Evolutionary conservation across 2,797 vertebrate genomes (phyloP).

Genomic region (Oryzias sinensis): DNA sequence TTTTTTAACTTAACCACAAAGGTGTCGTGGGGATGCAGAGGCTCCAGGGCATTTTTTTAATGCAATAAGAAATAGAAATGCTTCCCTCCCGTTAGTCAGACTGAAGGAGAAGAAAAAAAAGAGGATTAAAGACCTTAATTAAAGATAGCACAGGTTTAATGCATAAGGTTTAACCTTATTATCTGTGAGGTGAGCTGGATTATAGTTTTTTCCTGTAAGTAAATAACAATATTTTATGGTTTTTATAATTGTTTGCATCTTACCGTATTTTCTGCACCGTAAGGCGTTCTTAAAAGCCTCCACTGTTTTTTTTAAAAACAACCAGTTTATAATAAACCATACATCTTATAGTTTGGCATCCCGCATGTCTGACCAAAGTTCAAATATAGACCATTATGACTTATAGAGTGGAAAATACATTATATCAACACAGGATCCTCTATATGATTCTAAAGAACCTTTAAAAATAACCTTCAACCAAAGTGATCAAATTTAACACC

Average conservation of each 20-base stretch:
- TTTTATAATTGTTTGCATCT: slow-evolving; percentile 19
- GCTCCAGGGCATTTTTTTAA: slow-evolving; percentile 30
- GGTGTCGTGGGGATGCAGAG: slow-evolving; percentile 51
- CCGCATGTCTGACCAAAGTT: no score
- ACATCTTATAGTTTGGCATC: no score
- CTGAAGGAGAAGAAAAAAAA: slow-evolving; percentile 8
- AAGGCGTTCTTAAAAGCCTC: neutral
- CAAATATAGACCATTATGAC: no score
- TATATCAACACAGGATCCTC: no score
- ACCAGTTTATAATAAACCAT: no score
- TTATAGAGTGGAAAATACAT: no score
- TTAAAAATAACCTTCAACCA: no score
- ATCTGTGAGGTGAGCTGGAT: slow-evolving; percentile 11
- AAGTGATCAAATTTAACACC: no score
- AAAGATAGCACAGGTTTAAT: slow-evolving; percentile 23
- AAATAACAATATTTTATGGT: slow-evolving; percentile 15
- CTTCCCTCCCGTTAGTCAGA: slow-evolving; percentile 21
- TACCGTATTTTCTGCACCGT: no score
- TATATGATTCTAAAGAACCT: no score
- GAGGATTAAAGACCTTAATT: slow-evolving; percentile 28
- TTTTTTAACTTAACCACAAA: slow-evolving; percentile 48
- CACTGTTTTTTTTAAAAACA: neutral
- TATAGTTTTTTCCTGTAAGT: slow-evolving; percentile 14
- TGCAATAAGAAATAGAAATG: slow-evolving; percentile 30
- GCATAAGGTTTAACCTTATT: slow-evolving; percentile 21